These are phyloP conservation scores for Hycleus phaleratus DNA, from an alignment of 1,140 invertebrate species.

Conservation along the genomic window DNA sequence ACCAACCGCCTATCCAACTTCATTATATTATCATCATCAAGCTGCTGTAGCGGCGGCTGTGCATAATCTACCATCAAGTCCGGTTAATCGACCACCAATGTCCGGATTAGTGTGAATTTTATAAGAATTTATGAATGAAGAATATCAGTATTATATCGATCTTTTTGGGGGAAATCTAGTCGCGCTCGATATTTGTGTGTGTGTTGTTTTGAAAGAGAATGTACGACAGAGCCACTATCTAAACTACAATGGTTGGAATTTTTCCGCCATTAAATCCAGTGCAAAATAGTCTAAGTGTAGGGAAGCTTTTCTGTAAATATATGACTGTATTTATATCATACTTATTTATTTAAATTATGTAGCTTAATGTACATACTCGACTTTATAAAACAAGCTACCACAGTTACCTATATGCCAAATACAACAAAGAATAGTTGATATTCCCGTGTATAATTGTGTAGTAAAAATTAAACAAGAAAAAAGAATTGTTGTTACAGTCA, in stretches of 20 bases:
- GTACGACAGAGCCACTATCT: neutral
- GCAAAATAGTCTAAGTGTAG: conserved; percentile 9
- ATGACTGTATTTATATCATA: conserved; percentile 24
- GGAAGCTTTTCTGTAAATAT: conserved; percentile 19
- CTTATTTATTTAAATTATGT: conserved; percentile 24
- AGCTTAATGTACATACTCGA: conserved; percentile 28
- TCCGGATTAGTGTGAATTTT: conserved; percentile 37
- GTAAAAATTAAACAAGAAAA: conserved; percentile 16
- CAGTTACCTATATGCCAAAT: conserved; percentile 35
- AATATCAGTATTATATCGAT: neutral
- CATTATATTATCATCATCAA: conserved; percentile 39
- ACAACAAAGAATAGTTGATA: conserved; percentile 19
- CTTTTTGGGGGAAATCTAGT: neutral
- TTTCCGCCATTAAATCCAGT: neutral
- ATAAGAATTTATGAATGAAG: too few species aligned
- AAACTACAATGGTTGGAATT: neutral
- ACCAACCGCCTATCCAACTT: conserved; percentile 32
- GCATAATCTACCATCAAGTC: conserved; percentile 40
- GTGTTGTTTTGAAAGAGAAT: conserved; percentile 1
- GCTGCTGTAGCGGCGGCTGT: conserved; percentile 38
- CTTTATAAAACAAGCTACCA: conserved; percentile 29
- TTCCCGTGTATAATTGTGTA: conserved; percentile 37
- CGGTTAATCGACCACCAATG: conserved; percentile 40
- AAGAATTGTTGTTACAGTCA: conserved; percentile 38
- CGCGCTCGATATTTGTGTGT: neutral